A percentile compares a stretch with the other conserved stretches of the same genome.
Evolutionary conservation across 92 coral and sea anemone species (phyloP).

Genomic region (Parazoanthus swiftii): DNA sequence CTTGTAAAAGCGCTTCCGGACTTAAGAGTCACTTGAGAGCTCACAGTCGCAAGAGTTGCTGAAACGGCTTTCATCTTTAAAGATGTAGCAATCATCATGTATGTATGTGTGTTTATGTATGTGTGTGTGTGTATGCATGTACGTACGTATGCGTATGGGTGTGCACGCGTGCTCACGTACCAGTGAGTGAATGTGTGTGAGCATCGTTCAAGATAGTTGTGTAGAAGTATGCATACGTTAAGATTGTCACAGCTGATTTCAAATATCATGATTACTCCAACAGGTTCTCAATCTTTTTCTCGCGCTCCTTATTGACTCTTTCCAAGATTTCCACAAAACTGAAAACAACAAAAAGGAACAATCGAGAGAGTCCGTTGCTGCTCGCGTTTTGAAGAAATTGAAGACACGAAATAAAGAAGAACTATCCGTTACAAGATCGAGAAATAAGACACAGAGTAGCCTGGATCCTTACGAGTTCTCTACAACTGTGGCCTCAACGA

Average conservation of each 20-base stretch:
- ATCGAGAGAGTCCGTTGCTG: background rate
- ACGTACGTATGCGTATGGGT: no score
- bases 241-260: background rate
- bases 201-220: no score
- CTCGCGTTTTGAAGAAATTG: background rate
- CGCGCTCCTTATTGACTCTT: conserved; percentile 51
- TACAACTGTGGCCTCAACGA: background rate
- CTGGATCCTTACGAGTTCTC: conserved; percentile 3
- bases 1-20: no score
- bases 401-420: conserved; percentile 30
- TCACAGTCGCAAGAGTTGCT: no score
- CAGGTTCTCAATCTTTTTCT: conserved; percentile 55
- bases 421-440: background rate
- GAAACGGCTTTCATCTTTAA: no score
- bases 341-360: background rate
- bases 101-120: no score
- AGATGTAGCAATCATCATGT: no score
- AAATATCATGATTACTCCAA: background rate
- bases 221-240: no score
- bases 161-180: no score
- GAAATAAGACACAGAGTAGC: background rate
- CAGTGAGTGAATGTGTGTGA: no score
- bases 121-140: no score
- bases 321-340: conserved; percentile 21
- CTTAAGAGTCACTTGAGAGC: no score